Conservation (phyloP, 2,888 invertebrate species). For the Dryadula phaetusa region DNA sequence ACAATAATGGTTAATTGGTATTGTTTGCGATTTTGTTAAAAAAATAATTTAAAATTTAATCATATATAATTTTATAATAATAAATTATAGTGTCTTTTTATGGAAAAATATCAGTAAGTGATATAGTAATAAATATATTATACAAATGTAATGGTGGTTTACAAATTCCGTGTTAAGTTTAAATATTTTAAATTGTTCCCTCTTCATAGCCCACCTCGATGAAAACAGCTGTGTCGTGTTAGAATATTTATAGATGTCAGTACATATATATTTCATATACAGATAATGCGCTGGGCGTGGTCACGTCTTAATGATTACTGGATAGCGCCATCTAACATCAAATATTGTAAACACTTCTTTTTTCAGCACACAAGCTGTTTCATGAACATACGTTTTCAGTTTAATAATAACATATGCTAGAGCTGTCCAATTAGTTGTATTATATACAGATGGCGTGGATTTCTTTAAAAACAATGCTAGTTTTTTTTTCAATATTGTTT, state of each 20-base stretch:
- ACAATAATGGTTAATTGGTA: too few relatives aligned
- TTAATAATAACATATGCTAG: background rate
- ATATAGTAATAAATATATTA: background rate
- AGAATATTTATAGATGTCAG: slow-evolving; percentile 22
- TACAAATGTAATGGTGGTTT: background rate
- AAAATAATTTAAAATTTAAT: too few relatives aligned
- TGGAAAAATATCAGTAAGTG: background rate
- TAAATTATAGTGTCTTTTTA: too few relatives aligned
- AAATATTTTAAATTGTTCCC: slow-evolving; percentile 7
- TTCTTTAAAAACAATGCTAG: background rate
- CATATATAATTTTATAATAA: too few relatives aligned
- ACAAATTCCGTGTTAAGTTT: background rate
- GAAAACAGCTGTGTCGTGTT: slow-evolving; percentile 16
- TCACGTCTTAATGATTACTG: slow-evolving; percentile 1
- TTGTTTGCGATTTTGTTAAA: too few relatives aligned
- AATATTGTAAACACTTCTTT: background rate
- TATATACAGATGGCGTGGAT: slow-evolving; percentile 16
- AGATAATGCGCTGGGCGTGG: slow-evolving; percentile 29
- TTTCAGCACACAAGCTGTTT: slow-evolving; percentile 6
- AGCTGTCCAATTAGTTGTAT: background rate
- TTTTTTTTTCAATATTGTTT: too few relatives aligned
- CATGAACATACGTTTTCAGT: slow-evolving; percentile 20
- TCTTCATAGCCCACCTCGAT: slow-evolving; percentile 13
- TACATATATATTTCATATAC: slow-evolving; percentile 15
- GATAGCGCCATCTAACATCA: slow-evolving; percentile 22